Conservation (phyloP, 2,113 vertebrate genomes). For the Silurus glanis region DNA sequence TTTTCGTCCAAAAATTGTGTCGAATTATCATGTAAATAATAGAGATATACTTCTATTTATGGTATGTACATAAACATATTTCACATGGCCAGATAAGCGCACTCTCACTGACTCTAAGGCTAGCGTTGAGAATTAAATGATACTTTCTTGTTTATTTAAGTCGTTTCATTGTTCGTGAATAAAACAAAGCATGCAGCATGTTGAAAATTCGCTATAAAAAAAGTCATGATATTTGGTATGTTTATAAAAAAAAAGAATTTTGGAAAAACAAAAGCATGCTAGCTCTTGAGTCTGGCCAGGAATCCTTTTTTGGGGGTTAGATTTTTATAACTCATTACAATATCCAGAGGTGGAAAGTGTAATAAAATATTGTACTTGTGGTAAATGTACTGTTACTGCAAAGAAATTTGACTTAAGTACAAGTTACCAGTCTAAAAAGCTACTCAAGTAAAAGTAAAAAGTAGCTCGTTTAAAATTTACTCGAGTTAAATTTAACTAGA, state of each 20-base stretch:
- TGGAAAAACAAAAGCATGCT: background rate
- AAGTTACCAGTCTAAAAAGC: too few relatives aligned
- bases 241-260: background rate
- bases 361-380: too few relatives aligned
- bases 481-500: too few relatives aligned
- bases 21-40: too few relatives aligned
- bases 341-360: too few relatives aligned
- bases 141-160: background rate
- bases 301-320: background rate
- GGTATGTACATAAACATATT: background rate
- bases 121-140: background rate
- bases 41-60: background rate
- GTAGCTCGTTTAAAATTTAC: too few relatives aligned
- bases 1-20: too few relatives aligned
- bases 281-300: background rate
- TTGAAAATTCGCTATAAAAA: background rate
- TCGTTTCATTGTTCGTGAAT: background rate
- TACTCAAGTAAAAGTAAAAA: too few relatives aligned
- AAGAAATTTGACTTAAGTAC: too few relatives aligned
- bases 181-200: background rate
- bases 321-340: too few relatives aligned
- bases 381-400: too few relatives aligned
- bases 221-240: background rate
- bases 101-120: background rate
- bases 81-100: background rate